Percentiles rank a stretch among this genome's conserved stretches.
These are phyloP conservation scores for Phortica variegata DNA, from an alignment of 1,140 invertebrate genomes.

Conservation along the genomic window DNA sequence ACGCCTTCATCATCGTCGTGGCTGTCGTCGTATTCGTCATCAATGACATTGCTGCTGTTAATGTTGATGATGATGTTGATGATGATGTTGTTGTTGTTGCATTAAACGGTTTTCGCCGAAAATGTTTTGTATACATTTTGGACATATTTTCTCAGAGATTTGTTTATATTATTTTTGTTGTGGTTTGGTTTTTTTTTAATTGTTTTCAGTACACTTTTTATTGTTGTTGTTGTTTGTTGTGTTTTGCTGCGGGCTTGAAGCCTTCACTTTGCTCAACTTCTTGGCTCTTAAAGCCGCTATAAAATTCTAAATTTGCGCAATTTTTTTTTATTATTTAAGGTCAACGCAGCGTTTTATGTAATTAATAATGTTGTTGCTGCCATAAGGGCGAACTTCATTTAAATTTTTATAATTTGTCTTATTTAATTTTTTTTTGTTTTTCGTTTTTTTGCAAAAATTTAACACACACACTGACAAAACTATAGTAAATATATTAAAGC, in stretches of 20 bases:
- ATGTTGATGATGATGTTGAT: conserved; percentile 9
- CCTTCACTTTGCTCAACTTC: conserved; percentile 6
- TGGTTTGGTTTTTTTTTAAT: conserved; percentile 16
- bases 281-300: conserved; percentile 17
- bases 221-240: conserved; percentile 13
- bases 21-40: conserved; percentile 10
- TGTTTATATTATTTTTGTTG: conserved; percentile 29
- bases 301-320: not conserved
- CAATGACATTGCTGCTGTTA: conserved; percentile 18
- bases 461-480: too few species aligned
- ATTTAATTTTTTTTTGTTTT: not conserved
- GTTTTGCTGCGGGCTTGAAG: too few species aligned
- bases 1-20: conserved; percentile 19
- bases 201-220: conserved; percentile 13
- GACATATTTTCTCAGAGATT: too few species aligned
- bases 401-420: too few species aligned
- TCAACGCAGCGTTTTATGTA: too few species aligned
- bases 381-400: too few species aligned
- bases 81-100: conserved; percentile 14
- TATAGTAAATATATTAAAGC: too few species aligned
- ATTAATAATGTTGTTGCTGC: too few species aligned
- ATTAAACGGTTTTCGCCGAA: conserved; percentile 51
- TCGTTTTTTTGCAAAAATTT: not conserved
- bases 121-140: conserved; percentile 57
- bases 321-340: conserved; percentile 3